Evolutionary conservation across 2,888 invertebrate genomes (phyloP).

Genomic region (Apamea crenata): DNA sequence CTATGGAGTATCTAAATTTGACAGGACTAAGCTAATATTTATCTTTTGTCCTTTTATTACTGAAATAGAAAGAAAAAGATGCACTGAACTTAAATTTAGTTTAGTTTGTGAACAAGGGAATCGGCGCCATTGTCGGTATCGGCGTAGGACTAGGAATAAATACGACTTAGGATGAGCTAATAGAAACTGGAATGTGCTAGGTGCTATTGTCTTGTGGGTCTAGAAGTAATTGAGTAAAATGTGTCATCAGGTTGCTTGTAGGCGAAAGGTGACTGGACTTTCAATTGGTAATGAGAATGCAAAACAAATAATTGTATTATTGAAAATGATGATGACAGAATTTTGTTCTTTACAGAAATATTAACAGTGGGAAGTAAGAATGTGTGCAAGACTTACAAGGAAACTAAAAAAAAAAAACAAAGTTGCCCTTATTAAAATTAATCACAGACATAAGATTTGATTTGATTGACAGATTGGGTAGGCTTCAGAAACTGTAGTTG

Average conservation of each 20-base stretch:
- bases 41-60: too few species aligned
- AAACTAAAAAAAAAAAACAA: neutral
- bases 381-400: neutral
- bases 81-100: too few species aligned
- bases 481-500: neutral
- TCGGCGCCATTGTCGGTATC: too few species aligned
- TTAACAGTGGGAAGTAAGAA: too few species aligned
- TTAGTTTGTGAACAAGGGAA: too few species aligned
- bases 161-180: constrained; percentile 12
- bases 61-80: too few species aligned
- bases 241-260: constrained; percentile 26
- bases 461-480: neutral
- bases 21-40: too few species aligned
- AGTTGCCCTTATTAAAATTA: too few species aligned
- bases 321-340: neutral
- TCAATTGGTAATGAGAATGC: neutral
- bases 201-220: constrained; percentile 29
- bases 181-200: constrained; percentile 35
- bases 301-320: neutral
- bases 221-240: constrained; percentile 33
- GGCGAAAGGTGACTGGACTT: constrained; percentile 26
- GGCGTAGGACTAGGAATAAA: neutral
- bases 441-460: neutral
- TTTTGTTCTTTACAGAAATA: too few species aligned
- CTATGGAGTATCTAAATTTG: too few species aligned